A percentile compares a stretch with the other conserved stretches of the same genome.
Conservation (phyloP, 1,140 invertebrate species). For the Elysia chlorotica region DNA sequence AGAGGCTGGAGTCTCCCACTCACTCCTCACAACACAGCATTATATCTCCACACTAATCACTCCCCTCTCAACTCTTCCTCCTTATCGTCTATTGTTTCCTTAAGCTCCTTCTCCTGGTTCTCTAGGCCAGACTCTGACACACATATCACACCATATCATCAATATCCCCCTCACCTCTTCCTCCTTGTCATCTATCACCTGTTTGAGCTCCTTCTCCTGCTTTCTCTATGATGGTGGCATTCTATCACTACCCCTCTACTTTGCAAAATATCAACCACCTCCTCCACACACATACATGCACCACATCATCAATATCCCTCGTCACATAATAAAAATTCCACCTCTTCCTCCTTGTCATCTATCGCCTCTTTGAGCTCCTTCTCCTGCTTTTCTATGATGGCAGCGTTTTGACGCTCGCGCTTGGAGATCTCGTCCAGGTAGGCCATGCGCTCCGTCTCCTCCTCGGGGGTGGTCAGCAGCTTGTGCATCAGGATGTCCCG, state of each 20-base stretch:
- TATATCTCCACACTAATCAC: too few species aligned
- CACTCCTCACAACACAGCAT: too few species aligned
- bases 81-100: conserved; percentile 56
- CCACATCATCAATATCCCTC: too few species aligned
- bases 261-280: too few species aligned
- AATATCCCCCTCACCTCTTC: conserved; percentile 59
- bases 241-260: conserved; percentile 51
- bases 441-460: conserved; percentile 54
- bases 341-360: conserved; percentile 59
- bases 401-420: conserved; percentile 51
- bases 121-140: too few species aligned
- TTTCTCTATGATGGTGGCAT: conserved; percentile 56
- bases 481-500: conserved; percentile 53
- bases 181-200: conserved; percentile 56
- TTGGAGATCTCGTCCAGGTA: conserved; percentile 54
- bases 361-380: conserved; percentile 51
- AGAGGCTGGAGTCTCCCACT: conserved; percentile 51
- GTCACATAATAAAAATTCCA: conserved; percentile 23
- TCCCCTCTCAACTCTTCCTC: conserved; percentile 59
- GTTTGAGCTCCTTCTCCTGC: conserved; percentile 52
- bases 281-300: too few species aligned
- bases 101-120: too few species aligned
- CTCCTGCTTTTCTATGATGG: conserved; percentile 56
- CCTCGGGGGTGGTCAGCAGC: conserved; percentile 57
- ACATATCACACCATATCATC: too few species aligned